These are phyloP conservation scores for Calosoma granatense DNA, from an alignment of 1,140 invertebrate species.

Conservation along the genomic window DNA sequence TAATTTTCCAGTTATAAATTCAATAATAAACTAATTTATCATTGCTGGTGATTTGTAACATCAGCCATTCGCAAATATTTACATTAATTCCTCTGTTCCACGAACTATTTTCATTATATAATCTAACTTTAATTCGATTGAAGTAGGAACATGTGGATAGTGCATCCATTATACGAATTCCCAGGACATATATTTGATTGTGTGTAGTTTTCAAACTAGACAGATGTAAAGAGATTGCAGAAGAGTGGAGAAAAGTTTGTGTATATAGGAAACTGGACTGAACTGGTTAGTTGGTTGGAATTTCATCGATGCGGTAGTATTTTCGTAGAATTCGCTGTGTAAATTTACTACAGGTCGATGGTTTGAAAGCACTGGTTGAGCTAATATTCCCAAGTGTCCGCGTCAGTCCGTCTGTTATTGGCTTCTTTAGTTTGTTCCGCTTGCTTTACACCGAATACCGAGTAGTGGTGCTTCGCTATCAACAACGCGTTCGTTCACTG, in stretches of 20 bases:
- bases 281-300: not conserved
- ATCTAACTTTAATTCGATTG: too few species aligned
- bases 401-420: not conserved
- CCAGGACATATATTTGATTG: not conserved
- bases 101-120: too few species aligned
- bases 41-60: too few species aligned
- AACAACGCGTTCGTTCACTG: too few species aligned
- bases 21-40: too few species aligned
- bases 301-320: too few species aligned
- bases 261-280: not conserved
- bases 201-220: not conserved
- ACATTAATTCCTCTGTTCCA: too few species aligned
- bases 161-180: not conserved
- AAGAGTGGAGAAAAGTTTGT: not conserved
- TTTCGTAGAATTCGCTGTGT: conserved; percentile 1
- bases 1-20: too few species aligned
- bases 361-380: not conserved
- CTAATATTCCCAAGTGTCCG: not conserved
- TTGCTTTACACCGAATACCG: not conserved
- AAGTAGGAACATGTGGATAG: too few species aligned
- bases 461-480: too few species aligned
- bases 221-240: not conserved
- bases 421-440: conserved; percentile 4
- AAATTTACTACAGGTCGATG: not conserved
- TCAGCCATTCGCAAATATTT: too few species aligned